These are phyloP conservation scores for Halcyon chelicuti DNA, from an alignment of 2,797 vertebrate genomes.

Conservation along the genomic window DNA sequence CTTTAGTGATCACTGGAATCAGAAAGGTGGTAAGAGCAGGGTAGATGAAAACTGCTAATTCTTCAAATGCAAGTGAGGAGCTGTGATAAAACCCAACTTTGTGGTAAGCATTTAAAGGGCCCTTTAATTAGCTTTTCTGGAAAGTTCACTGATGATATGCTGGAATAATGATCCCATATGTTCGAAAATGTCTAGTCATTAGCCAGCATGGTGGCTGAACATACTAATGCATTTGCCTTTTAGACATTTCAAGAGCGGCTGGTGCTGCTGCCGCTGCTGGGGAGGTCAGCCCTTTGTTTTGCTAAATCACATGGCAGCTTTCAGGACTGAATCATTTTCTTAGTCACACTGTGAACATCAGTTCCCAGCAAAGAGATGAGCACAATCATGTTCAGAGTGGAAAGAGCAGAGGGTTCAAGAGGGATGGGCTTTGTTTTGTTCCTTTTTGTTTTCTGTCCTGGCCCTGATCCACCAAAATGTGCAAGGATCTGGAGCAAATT, in stretches of 20 bases:
- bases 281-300: conserved; percentile 65
- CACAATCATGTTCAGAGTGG: not conserved
- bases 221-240: conserved; percentile 76
- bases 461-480: not conserved
- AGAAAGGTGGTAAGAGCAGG: conserved; percentile 46
- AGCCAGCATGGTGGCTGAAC: conserved; percentile 75
- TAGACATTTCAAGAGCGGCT: conserved; percentile 53
- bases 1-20: conserved; percentile 65
- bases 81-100: conserved; percentile 75
- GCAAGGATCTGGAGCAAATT: conserved; percentile 26
- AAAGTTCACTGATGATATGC: conserved; percentile 79
- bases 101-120: conserved; percentile 78
- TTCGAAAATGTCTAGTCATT: conserved; percentile 78
- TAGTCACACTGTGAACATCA: conserved; percentile 47
- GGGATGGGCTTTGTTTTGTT: not conserved
- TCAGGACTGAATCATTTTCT: conserved; percentile 50
- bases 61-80: conserved; percentile 67
- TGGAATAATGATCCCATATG: conserved; percentile 79
- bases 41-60: conserved; percentile 65
- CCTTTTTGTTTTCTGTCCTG: conserved; percentile 19
- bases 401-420: conserved; percentile 11
- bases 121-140: conserved; percentile 82
- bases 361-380: conserved; percentile 39
- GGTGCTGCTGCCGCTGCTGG: conserved; percentile 29
- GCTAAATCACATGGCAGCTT: conserved; percentile 22